phyloP scores from a whole-genome alignment of 1,140 invertebrate genomes.

The Sesamia nonagrioides region DNA sequence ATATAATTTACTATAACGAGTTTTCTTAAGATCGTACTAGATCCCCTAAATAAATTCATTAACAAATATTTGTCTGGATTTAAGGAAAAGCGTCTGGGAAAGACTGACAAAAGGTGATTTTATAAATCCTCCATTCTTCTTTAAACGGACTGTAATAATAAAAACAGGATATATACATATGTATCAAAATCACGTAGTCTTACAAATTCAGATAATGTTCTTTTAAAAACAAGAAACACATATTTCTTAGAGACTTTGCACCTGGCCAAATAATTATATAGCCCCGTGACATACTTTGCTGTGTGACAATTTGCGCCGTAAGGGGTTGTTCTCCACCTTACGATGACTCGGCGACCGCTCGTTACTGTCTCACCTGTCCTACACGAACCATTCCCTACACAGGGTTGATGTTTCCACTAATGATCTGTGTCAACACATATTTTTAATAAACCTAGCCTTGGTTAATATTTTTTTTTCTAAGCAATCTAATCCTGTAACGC shows the following conservation, averaged over 20 bases:
- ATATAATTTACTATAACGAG: no score
- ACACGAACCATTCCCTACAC: conserved; percentile 56
- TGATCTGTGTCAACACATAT: conserved; percentile 67
- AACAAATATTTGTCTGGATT: no score
- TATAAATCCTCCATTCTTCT: no score
- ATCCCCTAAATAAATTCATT: no score
- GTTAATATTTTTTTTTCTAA: conserved; percentile 51
- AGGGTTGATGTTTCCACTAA: conserved; percentile 72
- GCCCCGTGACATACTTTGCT: conserved; percentile 79
- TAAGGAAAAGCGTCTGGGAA: no score
- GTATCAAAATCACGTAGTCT: no score
- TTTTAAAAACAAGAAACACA: conserved; percentile 18
- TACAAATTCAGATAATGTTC: no score
- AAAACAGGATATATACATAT: no score
- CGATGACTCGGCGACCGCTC: conserved; percentile 81
- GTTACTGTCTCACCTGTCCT: conserved; percentile 81
- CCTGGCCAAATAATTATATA: conserved; percentile 78
- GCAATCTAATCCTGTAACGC: conserved; percentile 44
- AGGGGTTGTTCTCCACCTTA: conserved; percentile 78
- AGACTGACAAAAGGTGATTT: no score
- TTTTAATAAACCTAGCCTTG: conserved; percentile 47
- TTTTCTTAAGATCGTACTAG: no score
- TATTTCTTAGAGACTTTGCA: conserved; percentile 27
- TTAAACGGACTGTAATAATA: no score
- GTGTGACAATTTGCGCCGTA: conserved; percentile 80